Evolutionary conservation across 2,113 vertebrate species (phyloP).

Genomic region (Heptranchias perlo): DNA sequence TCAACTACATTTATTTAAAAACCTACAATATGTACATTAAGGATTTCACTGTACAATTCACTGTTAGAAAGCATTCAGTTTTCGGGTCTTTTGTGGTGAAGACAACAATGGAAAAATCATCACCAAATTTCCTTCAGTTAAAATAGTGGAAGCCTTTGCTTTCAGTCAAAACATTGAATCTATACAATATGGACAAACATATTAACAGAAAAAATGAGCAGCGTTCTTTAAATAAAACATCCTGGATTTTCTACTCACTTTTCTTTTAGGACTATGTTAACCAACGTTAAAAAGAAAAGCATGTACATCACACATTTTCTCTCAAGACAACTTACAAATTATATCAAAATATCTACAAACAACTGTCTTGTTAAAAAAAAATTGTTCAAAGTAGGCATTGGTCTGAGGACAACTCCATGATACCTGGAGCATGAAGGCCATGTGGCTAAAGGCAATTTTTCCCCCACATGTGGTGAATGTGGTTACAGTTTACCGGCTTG

Average conservation of each 20-base stretch:
- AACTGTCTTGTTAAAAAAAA: constrained; percentile 30
- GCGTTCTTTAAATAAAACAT: constrained; percentile 36
- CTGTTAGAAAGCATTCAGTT: constrained; percentile 32
- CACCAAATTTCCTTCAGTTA: not conserved
- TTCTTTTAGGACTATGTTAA: constrained; percentile 33
- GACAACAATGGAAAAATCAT: not conserved
- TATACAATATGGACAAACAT: constrained; percentile 37
- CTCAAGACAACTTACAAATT: constrained; percentile 34
- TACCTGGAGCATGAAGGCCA: constrained; percentile 34
- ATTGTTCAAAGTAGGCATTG: constrained; percentile 27
- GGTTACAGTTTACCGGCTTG: constrained; percentile 25
- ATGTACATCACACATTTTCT: constrained; percentile 34
- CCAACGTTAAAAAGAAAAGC: constrained; percentile 22
- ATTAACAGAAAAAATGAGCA: constrained; percentile 38
- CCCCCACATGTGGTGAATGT: constrained; percentile 24
- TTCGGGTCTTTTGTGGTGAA: not conserved
- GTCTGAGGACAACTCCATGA: constrained; percentile 36
- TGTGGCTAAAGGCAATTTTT: constrained; percentile 38
- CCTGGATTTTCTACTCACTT: constrained; percentile 20
- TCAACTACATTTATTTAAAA: constrained; percentile 37
- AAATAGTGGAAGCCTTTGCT: constrained; percentile 19
- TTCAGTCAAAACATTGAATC: constrained; percentile 14
- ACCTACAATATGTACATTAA: constrained; percentile 36
- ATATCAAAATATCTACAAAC: constrained; percentile 37
- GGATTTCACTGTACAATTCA: constrained; percentile 30